phyloP scores from a whole-genome alignment of 2,888 invertebrate genomes.

The Argyra leucocephala region DNA sequence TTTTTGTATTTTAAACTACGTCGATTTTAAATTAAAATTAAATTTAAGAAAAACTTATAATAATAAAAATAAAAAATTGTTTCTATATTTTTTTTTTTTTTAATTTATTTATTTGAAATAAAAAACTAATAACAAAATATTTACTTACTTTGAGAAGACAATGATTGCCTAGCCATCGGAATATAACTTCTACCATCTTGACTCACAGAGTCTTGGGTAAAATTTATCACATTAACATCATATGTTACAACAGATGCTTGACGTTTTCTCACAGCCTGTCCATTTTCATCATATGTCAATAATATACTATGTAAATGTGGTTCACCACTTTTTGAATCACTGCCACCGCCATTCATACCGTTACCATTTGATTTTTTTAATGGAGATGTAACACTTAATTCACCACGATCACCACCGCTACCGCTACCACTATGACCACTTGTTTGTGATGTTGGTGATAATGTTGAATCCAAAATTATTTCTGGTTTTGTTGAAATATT shows the following conservation, averaged over 20 bases:
- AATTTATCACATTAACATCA: conserved; percentile 44
- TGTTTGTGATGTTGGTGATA: conserved; percentile 36
- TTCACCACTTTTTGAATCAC: conserved; percentile 24
- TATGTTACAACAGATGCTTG: conserved; percentile 44
- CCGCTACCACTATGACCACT: conserved; percentile 23
- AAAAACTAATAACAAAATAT: background rate
- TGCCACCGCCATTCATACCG: conserved; percentile 26
- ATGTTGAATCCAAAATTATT: conserved; percentile 42
- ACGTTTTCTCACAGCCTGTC: conserved; percentile 37
- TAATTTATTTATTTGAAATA: background rate
- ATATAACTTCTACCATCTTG: conserved; percentile 41
- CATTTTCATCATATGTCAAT: conserved; percentile 13
- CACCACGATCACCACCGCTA: conserved; percentile 26
- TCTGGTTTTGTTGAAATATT: conserved; percentile 41
- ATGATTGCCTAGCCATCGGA: conserved; percentile 42
- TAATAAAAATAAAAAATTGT: background rate
- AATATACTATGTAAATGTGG: conserved; percentile 8
- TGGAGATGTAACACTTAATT: conserved; percentile 36
- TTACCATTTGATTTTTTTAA: conserved; percentile 29
- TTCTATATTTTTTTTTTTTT: background rate
- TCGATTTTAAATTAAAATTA: no score
- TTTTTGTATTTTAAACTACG: no score
- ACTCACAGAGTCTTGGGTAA: conserved; percentile 37
- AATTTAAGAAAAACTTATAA: no score
- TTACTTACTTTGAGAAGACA: conserved; percentile 43